A percentile compares a stretch with the other conserved stretches of the same genome.
Evolutionary conservation across 2,113 vertebrate species (phyloP).

Genomic region (Tympanuchus pallidicinctus): DNA sequence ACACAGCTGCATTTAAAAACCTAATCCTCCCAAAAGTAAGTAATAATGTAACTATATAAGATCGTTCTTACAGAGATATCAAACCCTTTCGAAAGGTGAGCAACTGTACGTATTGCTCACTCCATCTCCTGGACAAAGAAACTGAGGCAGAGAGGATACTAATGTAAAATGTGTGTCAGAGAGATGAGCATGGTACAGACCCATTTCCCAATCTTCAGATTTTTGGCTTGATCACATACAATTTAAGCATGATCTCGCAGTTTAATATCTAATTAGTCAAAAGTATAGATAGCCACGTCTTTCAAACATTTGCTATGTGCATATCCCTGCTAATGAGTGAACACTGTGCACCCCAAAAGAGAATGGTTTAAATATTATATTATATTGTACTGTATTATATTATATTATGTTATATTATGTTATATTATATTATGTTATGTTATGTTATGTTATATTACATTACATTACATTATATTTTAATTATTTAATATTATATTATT

Average conservation of each 20-base stretch:
- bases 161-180: neutral
- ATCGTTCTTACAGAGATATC: neutral
- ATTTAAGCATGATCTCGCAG: neutral
- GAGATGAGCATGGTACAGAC: neutral
- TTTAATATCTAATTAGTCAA: neutral
- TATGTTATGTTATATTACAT: too few relatives aligned
- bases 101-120: neutral
- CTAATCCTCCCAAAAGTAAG: neutral
- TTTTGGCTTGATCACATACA: neutral
- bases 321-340: neutral
- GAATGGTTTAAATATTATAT: rapidly evolving
- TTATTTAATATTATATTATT: too few relatives aligned
- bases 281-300: neutral
- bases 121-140: neutral
- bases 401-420: too few relatives aligned
- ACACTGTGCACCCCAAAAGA: neutral
- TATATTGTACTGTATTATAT: too few relatives aligned
- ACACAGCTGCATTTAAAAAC: neutral
- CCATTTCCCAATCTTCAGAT: neutral
- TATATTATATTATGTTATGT: too few relatives aligned
- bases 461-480: too few relatives aligned
- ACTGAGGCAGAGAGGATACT: neutral
- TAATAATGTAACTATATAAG: rapidly evolving
- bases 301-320: neutral
- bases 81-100: neutral